Base-by-base conservation (phyloP, 1,140 invertebrate genomes). In the Papilio dardanus region DNA sequence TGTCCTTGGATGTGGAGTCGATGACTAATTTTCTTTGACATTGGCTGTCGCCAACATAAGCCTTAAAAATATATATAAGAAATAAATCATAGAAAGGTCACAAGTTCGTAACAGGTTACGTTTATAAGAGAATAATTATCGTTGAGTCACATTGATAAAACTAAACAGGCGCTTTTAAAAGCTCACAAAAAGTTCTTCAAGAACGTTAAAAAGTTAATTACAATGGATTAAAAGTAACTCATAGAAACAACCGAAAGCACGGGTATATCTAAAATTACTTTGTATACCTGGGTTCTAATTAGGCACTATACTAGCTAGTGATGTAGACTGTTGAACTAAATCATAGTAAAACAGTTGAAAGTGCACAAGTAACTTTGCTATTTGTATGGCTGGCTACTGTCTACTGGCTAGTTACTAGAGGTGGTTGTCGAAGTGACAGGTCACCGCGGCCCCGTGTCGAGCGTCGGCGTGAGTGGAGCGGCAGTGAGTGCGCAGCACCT, bases 401-500 rank as follows among this genome's bases (percentile, higher is more conserved):
- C 46, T 30, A 71, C 37, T 30, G 69, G 75, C 83, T 81, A 86
- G 82, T 86, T n/a, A n/a, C n/a, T n/a, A n/a, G 78, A 81, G 83
- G 82, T 68, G 75, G 80, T 75, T 71, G 75, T 68, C 67, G 74
- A 62, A 82, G 84, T 85, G 80, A 85, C 79, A 75, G 84, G 83
- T 82, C 79, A 75, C 75, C 62, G 54, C 67, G 58, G 68, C 24
- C 62, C 77, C 68, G 76, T 79, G 75, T 79, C 75, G 62, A 54
- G 76, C 78, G 75, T 79, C 74, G 62, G 42, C 73, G 54, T 21
- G 71, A 46, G 66, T 74, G 74, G 68, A 31, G 65, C 16, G 66
- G 71, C 88, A 92, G 91, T 92, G 84, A 85, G 86, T 86, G 85
- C 82, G 85, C 87, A 84, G 82, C 88, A 83, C 83, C 83, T 84